Conservation (phyloP, 2,888 invertebrate species). For the Euspilapteryx auroguttella region DNA sequence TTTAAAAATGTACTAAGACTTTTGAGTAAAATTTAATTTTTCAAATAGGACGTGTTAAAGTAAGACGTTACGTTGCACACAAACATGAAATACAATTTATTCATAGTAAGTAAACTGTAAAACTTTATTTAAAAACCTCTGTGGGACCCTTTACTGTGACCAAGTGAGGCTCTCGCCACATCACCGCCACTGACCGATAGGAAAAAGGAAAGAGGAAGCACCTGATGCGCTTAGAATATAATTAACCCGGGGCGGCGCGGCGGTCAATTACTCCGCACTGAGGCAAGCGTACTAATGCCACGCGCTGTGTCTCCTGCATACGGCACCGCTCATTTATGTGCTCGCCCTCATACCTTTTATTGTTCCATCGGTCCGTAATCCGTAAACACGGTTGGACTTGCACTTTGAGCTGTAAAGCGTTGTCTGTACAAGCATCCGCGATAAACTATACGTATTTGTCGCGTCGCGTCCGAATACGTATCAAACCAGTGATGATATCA, state of each 20-base stretch:
- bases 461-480: too few relatives aligned
- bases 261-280: conserved; percentile 56
- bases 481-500: too few relatives aligned
- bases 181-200: conserved; percentile 41
- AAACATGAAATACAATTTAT: too few relatives aligned
- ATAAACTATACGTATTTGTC: conserved; percentile 56
- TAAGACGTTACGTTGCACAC: too few relatives aligned
- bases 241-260: conserved; percentile 51
- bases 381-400: conserved; percentile 58
- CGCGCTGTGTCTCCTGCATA: conserved; percentile 44
- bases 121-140: too few relatives aligned
- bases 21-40: too few relatives aligned
- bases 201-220: conserved; percentile 61
- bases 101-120: too few relatives aligned
- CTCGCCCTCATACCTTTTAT: conserved; percentile 44
- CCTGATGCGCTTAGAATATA: conserved; percentile 52
- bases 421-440: conserved; percentile 53
- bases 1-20: too few relatives aligned
- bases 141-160: background rate
- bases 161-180: background rate
- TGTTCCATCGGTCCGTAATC: conserved; percentile 59
- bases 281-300: conserved; percentile 49
- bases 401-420: conserved; percentile 58
- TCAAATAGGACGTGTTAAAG: too few relatives aligned
- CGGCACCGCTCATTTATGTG: conserved; percentile 51